Conservation (phyloP, 2,888 invertebrate species). For the Lingula anatina region DNA sequence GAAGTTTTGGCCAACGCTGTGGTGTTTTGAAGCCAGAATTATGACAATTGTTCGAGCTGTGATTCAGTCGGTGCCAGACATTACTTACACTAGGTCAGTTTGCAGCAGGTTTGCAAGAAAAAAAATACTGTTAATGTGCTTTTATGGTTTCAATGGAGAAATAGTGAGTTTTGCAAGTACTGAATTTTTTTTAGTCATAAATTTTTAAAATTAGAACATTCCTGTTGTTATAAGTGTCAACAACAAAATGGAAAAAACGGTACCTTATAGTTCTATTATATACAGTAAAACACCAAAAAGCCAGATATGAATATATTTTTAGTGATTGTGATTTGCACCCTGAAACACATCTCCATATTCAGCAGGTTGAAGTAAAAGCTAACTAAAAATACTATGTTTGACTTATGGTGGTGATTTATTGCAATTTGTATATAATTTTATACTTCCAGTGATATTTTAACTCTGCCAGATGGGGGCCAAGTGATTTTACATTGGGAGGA, state of each 20-base stretch:
- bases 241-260: too few relatives aligned
- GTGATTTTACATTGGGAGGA: slow-evolving; percentile 39
- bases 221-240: too few relatives aligned
- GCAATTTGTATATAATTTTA: neutral
- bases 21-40: slow-evolving; percentile 43
- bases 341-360: neutral
- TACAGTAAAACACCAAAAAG: too few relatives aligned
- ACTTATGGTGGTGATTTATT: neutral
- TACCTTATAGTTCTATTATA: too few relatives aligned
- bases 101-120: too few relatives aligned
- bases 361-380: neutral
- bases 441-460: slow-evolving; percentile 33
- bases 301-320: too few relatives aligned
- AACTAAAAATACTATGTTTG: neutral
- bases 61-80: slow-evolving; percentile 22
- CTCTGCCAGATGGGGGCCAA: slow-evolving; percentile 42
- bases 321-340: neutral
- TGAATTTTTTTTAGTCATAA: too few relatives aligned
- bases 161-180: too few relatives aligned
- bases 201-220: too few relatives aligned
- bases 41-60: slow-evolving; percentile 40
- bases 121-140: neutral
- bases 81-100: slow-evolving; percentile 33
- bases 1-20: slow-evolving; percentile 45
- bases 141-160: too few relatives aligned